phyloP scores from a whole-genome alignment of 2,888 invertebrate species.

The Prosapia bicincta region DNA sequence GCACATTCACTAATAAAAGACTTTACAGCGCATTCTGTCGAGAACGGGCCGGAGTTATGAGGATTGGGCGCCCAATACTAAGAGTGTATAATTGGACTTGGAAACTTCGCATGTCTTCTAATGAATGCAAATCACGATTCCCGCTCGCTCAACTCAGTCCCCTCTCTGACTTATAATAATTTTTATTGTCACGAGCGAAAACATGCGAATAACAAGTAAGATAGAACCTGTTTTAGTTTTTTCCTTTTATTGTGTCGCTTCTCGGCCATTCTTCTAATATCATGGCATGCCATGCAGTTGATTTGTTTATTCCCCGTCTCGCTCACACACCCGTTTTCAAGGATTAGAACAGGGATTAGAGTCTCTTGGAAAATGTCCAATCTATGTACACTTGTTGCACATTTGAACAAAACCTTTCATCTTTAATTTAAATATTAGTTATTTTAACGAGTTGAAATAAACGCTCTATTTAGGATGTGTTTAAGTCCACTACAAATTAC shows the following conservation, averaged over 20 bases:
- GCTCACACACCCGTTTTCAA: neutral
- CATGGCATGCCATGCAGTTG: neutral
- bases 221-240: neutral
- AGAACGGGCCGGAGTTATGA: neutral
- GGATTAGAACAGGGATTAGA: no score
- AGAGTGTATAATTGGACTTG: neutral
- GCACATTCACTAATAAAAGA: no score
- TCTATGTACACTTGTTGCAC: neutral
- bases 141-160: neutral
- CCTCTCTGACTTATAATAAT: neutral
- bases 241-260: neutral
- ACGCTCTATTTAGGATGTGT: no score
- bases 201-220: neutral
- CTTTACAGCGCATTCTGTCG: no score
- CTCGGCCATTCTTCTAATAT: neutral
- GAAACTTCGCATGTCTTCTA: neutral
- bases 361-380: neutral
- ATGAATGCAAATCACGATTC: neutral
- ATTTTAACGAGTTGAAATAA: neutral
- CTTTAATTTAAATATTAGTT: neutral
- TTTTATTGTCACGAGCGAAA: neutral
- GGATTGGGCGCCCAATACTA: neutral
- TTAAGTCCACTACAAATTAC: no score
- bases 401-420: neutral
- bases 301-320: neutral